Evolutionary conservation across 2,113 vertebrate genomes (phyloP).

Genomic region (Oriolus oriolus): DNA sequence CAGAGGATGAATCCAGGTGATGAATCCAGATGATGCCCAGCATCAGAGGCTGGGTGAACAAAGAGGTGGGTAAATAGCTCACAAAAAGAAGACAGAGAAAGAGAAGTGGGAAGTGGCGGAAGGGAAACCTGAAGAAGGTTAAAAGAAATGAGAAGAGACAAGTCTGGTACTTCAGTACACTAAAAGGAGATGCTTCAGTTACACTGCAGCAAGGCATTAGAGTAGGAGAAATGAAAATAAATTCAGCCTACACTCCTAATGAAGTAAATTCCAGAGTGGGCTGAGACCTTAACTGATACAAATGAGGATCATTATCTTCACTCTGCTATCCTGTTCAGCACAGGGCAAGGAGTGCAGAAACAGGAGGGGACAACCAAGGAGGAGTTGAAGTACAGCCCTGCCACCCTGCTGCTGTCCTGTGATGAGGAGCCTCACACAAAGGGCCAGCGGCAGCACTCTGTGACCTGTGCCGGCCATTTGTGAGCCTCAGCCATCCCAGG

Average conservation of each 20-base stretch:
- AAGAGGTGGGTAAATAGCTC: neutral
- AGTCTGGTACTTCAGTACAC: neutral
- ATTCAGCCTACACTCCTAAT: constrained; percentile 63
- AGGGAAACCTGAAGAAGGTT: neutral
- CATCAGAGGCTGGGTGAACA: neutral
- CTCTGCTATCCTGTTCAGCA: constrained; percentile 49
- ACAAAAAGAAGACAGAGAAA: neutral
- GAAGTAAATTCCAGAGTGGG: constrained; percentile 68
- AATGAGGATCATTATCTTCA: constrained; percentile 74
- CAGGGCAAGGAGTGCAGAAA: constrained; percentile 18
- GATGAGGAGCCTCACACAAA: neutral
- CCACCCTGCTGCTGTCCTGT: neutral
- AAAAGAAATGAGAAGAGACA: constrained; percentile 29
- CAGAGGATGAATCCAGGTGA: neutral
- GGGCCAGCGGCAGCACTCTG: neutral
- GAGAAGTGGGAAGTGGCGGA: neutral
- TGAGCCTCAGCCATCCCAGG: neutral
- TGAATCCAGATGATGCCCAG: neutral
- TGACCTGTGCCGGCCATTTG: neutral
- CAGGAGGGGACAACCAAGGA: neutral
- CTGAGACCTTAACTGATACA: constrained; percentile 71
- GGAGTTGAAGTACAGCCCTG: constrained; percentile 22
- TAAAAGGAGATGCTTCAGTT: constrained; percentile 21
- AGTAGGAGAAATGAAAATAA: constrained; percentile 69
- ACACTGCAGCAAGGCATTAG: constrained; percentile 29